Percentiles rank a stretch among this genome's conserved stretches.
Evolutionary conservation across 2,888 invertebrate species (phyloP).

Genomic region (Eupithecia dodoneata): DNA sequence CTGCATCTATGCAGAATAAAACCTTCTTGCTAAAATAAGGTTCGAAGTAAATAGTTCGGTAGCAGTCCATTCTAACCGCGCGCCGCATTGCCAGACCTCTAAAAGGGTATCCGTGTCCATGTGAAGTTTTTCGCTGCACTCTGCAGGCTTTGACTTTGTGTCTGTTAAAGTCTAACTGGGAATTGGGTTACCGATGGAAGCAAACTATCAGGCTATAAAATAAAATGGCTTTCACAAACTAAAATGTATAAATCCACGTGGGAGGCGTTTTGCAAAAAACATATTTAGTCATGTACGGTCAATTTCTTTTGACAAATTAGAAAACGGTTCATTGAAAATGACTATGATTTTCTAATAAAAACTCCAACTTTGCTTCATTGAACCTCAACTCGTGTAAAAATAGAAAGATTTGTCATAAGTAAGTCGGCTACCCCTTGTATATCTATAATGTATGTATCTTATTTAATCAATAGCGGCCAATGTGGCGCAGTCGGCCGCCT

Average conservation of each 20-base stretch:
- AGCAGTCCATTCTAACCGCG: constrained; percentile 44
- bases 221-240: neutral
- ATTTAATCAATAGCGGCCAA: too few relatives aligned
- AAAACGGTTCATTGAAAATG: too few relatives aligned
- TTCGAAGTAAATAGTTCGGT: constrained; percentile 30
- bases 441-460: too few relatives aligned
- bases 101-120: constrained; percentile 73
- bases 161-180: neutral
- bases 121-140: constrained; percentile 57
- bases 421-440: too few relatives aligned
- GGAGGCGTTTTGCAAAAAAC: too few relatives aligned
- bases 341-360: too few relatives aligned
- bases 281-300: too few relatives aligned
- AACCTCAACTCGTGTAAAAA: too few relatives aligned
- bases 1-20: neutral
- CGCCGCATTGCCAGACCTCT: constrained; percentile 52
- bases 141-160: constrained; percentile 12
- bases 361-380: too few relatives aligned
- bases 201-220: neutral
- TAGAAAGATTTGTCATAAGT: too few relatives aligned
- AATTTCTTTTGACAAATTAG: too few relatives aligned
- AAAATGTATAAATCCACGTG: neutral
- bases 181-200: constrained; percentile 2
- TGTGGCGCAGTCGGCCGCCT: too few relatives aligned
- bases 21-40: constrained; percentile 18